Evolutionary conservation across 2,797 vertebrate genomes (phyloP), one percentile per base, ranked within the genome.

Genomic region (Oreortyx pictus): DNA sequence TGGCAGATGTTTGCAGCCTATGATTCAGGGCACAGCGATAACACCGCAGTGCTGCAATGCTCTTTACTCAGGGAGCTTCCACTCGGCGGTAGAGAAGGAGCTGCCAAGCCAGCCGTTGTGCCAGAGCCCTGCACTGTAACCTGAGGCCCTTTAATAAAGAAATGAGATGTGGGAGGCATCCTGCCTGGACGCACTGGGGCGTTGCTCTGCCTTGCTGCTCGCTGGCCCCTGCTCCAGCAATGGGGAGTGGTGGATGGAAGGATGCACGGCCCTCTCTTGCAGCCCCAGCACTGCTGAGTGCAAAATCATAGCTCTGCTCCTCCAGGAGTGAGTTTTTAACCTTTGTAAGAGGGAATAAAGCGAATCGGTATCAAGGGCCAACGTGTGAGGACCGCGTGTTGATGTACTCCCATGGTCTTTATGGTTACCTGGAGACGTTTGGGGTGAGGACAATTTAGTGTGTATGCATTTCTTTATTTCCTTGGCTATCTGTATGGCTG

Each of bases 281-380:
- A 65, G 73, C 19, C 85, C 59, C 80, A 59, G 62, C 59, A 0
- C 8, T 70, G 15, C 66, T 82, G 60, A 33, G 20, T 27, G 56
- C 19, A 67, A 66, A 92, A 79, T 60, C 2, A 5, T 24, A 61
- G 67, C 41, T 93, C 92, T 73, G 33, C 66, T 77, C 74, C 65
- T 84, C 54, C 5, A 22, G 7, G 23, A 56, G 77, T 83, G 78
- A 66, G 73, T 29, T 74, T 92, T 91, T 78, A 95, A 76, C 59
- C 66, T 47, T 78, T 74, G 0, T 8, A 8, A 54, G 70, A 27
- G 57, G n/a, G 41, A 81, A 9, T 22, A 10, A 72, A 16, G 54
- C 0, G 2, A 6, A 6, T 14, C 6, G 41, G 66, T 43, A 49
- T 41, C 67, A 52, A 41, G 70, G 65, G 47, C 35, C 65, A n/a